Evolutionary conservation across 2,888 invertebrate species (phyloP), one percentile per base, ranked within the genome.

Genomic region (Matsumyia berberina): DNA sequence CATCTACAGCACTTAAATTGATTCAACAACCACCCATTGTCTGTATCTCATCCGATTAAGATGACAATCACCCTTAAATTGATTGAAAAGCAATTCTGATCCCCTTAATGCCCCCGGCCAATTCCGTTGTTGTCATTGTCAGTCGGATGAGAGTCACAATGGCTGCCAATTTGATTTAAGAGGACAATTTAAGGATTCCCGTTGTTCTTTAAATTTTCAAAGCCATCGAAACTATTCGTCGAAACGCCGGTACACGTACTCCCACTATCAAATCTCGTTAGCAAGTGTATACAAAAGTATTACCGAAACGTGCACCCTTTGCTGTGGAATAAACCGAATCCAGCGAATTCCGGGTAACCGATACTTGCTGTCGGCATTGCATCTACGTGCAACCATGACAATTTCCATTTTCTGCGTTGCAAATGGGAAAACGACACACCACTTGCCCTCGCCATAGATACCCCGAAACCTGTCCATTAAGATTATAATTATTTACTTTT

Each of bases 181-280:
- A 15, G 12, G 5, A 11, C n/a, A n/a, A n/a, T n/a, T n/a, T n/a
- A n/a, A n/a, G n/a, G n/a, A n/a, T n/a, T 42, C 6, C 6, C 15
- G 24, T 24, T 24, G 2, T 24, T 5, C 15, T 2, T 15, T 17
- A 4, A 17, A 46, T 46, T 9, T 9, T 46, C 19, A 46, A 46
- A 19, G 15, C 19, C 15, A 42, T 7, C 15, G 2, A 42, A 15
- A 42, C 39, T 4, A 6, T 42, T 12, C 12, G 39, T 12, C 44
- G 62, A n/a, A 33, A 35, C n/a, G 37, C 64, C 42, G 66, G 58
- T 72, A 66, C 82, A 82, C 82, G 82, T 83, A 57, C 62, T 57
- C 82, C 72, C 79, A 57, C 62, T 57, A 55, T 51, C 29, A 79
- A 83, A 70, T 79, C 79, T 79, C 83, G 79, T 83, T 83, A 79